Conservation (phyloP, 37 sponge, comb jelly and placozoan species). For the Chondrilla cf. caribensis region DNA sequence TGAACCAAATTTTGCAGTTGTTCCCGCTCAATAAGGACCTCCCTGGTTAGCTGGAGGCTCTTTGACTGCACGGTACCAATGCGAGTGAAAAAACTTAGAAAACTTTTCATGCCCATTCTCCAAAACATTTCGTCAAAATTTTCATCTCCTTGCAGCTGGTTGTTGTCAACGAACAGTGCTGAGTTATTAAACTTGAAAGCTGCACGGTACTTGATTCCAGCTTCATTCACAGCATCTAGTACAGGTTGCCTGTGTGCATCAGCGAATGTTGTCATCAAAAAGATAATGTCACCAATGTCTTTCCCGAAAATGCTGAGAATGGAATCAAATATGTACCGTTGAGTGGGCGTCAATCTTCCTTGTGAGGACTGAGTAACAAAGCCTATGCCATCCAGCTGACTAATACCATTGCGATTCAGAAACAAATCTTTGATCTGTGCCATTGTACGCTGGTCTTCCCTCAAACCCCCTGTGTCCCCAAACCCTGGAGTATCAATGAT, state of each 20-base stretch:
- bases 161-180: constrained; percentile 35
- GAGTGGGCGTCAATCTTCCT: constrained; percentile 46
- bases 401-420: constrained; percentile 31
- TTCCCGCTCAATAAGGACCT: constrained; percentile 59
- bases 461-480: constrained; percentile 46
- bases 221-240: constrained; percentile 38
- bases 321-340: constrained; percentile 55
- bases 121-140: constrained; percentile 63
- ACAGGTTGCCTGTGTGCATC: constrained; percentile 56
- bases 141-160: not conserved
- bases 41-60: constrained; percentile 54
- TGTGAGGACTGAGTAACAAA: constrained; percentile 53
- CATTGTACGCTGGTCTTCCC: constrained; percentile 33
- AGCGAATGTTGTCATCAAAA: constrained; percentile 55
- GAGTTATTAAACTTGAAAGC: constrained; percentile 65
- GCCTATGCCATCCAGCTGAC: constrained; percentile 56
- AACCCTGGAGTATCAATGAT: constrained; percentile 69
- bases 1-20: constrained; percentile 43
- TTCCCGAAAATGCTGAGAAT: constrained; percentile 60
- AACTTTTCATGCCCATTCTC: constrained; percentile 64
- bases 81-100: constrained; percentile 47
- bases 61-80: constrained; percentile 1
- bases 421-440: constrained; percentile 54
- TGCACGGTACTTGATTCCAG: constrained; percentile 19
- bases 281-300: constrained; percentile 49